Percentiles rank a stretch among this genome's conserved stretches.
phyloP scores from a whole-genome alignment of 2,888 invertebrate species.

The Augochlorella aurata region DNA sequence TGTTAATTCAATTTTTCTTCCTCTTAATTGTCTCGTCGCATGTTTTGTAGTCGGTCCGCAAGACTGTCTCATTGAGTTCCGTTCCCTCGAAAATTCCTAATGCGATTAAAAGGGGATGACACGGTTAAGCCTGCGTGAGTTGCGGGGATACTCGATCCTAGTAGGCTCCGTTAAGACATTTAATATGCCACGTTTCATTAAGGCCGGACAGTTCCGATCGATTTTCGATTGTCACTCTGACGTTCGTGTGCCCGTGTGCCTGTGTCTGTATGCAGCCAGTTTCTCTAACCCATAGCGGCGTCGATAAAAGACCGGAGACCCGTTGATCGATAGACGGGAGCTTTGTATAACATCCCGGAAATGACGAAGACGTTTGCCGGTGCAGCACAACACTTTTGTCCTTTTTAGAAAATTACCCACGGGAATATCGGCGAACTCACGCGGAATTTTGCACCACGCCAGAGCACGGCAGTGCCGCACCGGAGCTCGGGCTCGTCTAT shows the following conservation, averaged over 20 bases:
- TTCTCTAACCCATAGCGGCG: conserved; percentile 1
- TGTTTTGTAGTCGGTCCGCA: neutral
- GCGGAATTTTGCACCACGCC: conserved; percentile 24
- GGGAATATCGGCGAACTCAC: conserved; percentile 37
- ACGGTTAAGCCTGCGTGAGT: conserved; percentile 12
- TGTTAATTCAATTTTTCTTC: neutral
- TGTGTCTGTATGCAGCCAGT: neutral
- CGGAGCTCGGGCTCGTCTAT: neutral
- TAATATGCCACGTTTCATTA: conserved; percentile 52
- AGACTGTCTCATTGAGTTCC: neutral
- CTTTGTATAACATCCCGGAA: conserved; percentile 52
- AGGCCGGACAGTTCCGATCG: conserved; percentile 33
- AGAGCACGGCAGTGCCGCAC: neutral
- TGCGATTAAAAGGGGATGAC: conserved; percentile 11
- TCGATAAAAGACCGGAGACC: conserved; percentile 21
- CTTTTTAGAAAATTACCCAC: conserved; percentile 50
- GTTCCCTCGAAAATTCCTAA: neutral
- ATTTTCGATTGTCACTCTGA: conserved; percentile 36
- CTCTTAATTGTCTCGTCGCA: neutral
- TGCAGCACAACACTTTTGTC: conserved; percentile 30
- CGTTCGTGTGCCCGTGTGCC: neutral
- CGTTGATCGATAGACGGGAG: conserved; percentile 38
- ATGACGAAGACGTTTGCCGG: conserved; percentile 45
- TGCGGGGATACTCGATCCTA: conserved; percentile 9
- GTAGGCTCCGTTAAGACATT: conserved; percentile 26